phyloP scores from a whole-genome alignment of 1,140 invertebrate species.

The Cyclargus thomasi region DNA sequence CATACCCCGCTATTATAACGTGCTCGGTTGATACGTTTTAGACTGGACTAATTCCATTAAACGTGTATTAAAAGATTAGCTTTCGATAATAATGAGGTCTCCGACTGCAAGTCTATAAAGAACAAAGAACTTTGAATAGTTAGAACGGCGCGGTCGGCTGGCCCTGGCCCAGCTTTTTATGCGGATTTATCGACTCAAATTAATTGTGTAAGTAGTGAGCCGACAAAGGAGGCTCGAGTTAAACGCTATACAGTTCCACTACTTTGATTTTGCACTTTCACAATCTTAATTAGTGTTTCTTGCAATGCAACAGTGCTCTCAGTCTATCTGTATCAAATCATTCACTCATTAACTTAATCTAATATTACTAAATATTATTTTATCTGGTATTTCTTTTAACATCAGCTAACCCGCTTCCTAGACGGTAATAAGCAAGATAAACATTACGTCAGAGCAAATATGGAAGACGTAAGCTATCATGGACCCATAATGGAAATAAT shows the following conservation, averaged over 20 bases:
- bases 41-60: not conserved
- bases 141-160: conserved; percentile 56
- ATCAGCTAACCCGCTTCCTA: too few relatives aligned
- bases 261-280: conserved; percentile 44
- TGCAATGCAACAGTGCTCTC: conserved; percentile 19
- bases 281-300: conserved; percentile 5
- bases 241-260: conserved; percentile 55
- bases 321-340: not conserved
- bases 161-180: conserved; percentile 63
- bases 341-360: not conserved
- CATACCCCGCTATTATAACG: conserved; percentile 26
- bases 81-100: conserved; percentile 32
- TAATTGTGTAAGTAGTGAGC: conserved; percentile 67
- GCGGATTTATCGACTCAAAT: conserved; percentile 72
- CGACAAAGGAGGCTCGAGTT: conserved; percentile 60
- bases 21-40: not conserved
- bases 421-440: too few relatives aligned
- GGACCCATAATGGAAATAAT: too few relatives aligned
- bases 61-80: conserved; percentile 35
- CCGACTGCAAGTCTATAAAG: conserved; percentile 40
- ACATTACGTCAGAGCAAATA: too few relatives aligned
- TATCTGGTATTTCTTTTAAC: too few relatives aligned
- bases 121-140: conserved; percentile 63
- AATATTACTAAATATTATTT: too few relatives aligned
- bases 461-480: too few relatives aligned